These are phyloP conservation scores for Caenorhabditis zanzibari DNA, from an alignment of 2,888 invertebrate genomes.

Conservation along the genomic window DNA sequence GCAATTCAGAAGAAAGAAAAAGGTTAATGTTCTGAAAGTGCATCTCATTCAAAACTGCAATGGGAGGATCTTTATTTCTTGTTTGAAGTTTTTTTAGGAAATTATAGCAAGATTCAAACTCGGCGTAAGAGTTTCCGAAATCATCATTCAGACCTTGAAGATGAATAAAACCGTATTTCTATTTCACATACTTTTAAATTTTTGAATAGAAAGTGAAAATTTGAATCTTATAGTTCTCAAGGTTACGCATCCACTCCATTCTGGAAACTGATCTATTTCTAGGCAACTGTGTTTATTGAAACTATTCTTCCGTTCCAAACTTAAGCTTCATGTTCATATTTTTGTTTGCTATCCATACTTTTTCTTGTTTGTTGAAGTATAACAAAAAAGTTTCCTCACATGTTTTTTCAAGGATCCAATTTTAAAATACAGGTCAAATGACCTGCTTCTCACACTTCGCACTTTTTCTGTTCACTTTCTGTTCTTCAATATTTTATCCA, in stretches of 20 bases:
- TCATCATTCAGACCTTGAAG: too few species aligned
- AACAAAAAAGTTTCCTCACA: constrained; percentile 25
- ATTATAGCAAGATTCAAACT: too few species aligned
- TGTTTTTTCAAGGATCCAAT: constrained; percentile 13
- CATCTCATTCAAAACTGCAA: background rate
- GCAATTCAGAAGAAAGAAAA: background rate
- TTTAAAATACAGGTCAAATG: constrained; percentile 29
- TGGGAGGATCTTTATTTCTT: background rate
- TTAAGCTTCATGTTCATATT: background rate
- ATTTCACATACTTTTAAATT: too few species aligned
- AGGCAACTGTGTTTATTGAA: too few species aligned
- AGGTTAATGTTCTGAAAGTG: constrained; percentile 21
- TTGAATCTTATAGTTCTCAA: too few species aligned
- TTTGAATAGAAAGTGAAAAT: too few species aligned
- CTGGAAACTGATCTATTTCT: too few species aligned
- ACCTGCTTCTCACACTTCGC: constrained; percentile 12
- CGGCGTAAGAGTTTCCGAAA: too few species aligned
- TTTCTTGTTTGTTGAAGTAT: constrained; percentile 23
- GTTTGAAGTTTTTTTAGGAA: background rate
- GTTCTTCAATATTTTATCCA: background rate
- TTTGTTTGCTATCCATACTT: constrained; percentile 14
- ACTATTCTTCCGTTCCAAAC: too few species aligned
- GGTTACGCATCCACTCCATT: too few species aligned
- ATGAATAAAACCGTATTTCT: too few species aligned
- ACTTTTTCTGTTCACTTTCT: constrained; percentile 19